Base-by-base conservation (phyloP, 2,797 vertebrate species). In the Sebastes glaucus region DNA sequence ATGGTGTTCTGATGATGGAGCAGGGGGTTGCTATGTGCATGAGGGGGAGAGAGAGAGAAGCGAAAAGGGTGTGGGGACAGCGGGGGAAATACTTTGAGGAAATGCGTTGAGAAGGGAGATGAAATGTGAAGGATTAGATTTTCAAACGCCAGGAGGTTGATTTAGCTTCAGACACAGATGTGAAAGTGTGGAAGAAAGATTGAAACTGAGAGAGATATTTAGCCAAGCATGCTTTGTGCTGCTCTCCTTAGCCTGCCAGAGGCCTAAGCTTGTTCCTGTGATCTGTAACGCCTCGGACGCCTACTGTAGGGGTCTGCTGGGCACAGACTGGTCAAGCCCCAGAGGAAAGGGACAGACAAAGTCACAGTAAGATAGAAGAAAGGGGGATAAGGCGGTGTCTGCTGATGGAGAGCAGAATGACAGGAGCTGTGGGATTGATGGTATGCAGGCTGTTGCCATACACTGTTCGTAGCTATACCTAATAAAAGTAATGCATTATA, bases 1-100 rank as follows among this genome's bases (percentile, higher is more conserved):
- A 3, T 59, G 74, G 60, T 23, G 68, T 14, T 79, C 38, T 25
- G 68, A 69, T 74, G 80, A 80, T 69, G 65, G 68, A 80, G 67
- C 59, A 71, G 20, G 20, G 22, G 22, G 64, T 35, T 62, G 55
- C 52, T 57, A 16, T 60, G 61, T 56, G 46, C 49, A 28, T 28
- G 18, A 74, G 30, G n/a, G 28, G 71, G 33, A 66, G 22, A 74
- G 33, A 66, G 35, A 35, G 22, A 32, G 59, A 28, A 33, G 46
- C 25, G 16, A 27, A 16, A 16, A 32, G 42, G 70, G 18, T 62
- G 55, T 16, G 25, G 25, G 28, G 38, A 16, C 38, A 32, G n/a
- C 22, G 20, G n/a, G 60, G 38, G 52, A 53, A 27, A 63, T 16
- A 77, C 14, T 56, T 14, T 64, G n/a, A 42, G 25, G 49, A 42